Evolutionary conservation across 2,113 vertebrate species (phyloP), one percentile per base, ranked within the genome.

Genomic region (Phyllopteryx taeniolatus): DNA sequence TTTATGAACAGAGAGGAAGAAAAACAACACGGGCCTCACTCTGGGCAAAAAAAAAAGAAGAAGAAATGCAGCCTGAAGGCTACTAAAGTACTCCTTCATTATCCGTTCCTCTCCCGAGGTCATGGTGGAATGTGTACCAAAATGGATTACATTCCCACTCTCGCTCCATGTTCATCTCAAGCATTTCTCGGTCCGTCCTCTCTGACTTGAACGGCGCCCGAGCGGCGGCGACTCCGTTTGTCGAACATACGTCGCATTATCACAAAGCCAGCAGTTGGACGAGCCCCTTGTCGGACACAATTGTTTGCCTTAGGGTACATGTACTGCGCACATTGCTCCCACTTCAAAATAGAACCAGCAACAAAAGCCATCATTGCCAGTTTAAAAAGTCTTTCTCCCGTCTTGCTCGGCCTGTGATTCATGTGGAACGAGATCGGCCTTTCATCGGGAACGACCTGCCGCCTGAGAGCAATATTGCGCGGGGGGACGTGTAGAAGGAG

Each of bases 71-170:
- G 73, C 74, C 70, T 73, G 61, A 72, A 67, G 72, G 63, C 72
- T 85, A 73, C 78, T 76, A 88, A 90, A 92, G 76, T 79, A 79
- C 76, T 78, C 84, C 89, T 73, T 90, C 87, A 92, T 93, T 92
- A 90, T 80, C 68, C 77, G 84, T 85, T 87, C 79, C 78, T 79
- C 79, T 85, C 74, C 78, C 83, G 79, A 83, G 90, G 87, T 86
- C 90, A 84, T 73, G 75, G 71, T 85, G 88, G 88, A 90, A 92
- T 90, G 88, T 42, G 77, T 79, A 85, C 86, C 87, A 82, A 88
- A 91, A 86, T 81, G 84, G 84, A 90, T 90, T 88, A 88, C 71
- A 71, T 75, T 85, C 79, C 83, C 71, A 70, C 79, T 88, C 83
- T 86, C 62, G 17, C 75, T 77, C 81, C 43, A 27, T 74, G 75